Percentiles rank a stretch among this genome's conserved stretches.
Conservation (phyloP, 2,888 invertebrate species). For the Stratiomys singularior region DNA sequence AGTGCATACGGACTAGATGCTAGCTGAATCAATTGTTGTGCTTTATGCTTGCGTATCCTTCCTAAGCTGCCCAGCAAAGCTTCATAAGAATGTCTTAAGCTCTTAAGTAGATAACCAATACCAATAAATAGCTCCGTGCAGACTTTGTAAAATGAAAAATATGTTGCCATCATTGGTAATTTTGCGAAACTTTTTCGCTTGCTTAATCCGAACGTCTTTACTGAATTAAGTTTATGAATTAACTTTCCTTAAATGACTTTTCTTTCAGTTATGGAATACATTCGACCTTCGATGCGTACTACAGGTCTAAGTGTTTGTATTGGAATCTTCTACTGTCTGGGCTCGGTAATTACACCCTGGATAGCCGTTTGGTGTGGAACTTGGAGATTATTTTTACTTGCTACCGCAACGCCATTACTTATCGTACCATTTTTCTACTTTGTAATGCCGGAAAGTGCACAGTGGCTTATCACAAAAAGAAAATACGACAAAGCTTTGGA, state of each 20-base stretch:
- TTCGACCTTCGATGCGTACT: constrained; percentile 67
- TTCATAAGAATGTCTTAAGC: too few species aligned
- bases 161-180: too few species aligned
- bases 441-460: constrained; percentile 70
- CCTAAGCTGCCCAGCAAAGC: too few species aligned
- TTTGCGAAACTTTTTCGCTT: too few species aligned
- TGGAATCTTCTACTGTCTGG: constrained; percentile 70
- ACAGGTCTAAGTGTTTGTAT: constrained; percentile 70
- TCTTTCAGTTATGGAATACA: constrained; percentile 70
- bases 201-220: too few species aligned
- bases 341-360: constrained; percentile 68
- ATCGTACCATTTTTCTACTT: constrained; percentile 67
- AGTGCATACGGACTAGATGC: too few species aligned
- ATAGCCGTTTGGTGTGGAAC: constrained; percentile 64
- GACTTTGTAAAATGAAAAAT: too few species aligned
- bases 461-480: constrained; percentile 70
- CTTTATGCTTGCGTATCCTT: too few species aligned
- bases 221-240: too few species aligned
- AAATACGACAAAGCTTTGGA: constrained; percentile 66
- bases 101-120: too few species aligned
- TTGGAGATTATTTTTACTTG: constrained; percentile 68
- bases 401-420: constrained; percentile 67
- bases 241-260: neutral
- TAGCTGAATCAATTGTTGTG: too few species aligned
- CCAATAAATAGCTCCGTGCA: too few species aligned